Base-by-base conservation (phyloP, 2,113 vertebrate species). In the Archilochus colubris region DNA sequence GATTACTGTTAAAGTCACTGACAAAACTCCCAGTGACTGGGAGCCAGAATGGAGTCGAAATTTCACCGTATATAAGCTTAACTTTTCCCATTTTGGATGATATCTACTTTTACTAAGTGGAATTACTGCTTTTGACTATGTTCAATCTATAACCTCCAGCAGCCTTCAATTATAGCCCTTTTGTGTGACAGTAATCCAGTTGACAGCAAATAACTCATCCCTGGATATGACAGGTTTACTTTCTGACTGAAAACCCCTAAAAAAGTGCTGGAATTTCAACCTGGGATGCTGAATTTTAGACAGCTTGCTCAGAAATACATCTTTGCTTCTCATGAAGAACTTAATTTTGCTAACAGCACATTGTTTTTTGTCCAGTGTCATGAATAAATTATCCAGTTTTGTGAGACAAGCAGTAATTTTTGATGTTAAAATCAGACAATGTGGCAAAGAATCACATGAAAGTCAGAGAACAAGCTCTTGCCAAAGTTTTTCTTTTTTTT, bases 81-180 rank as follows among this genome's bases (percentile, higher is more conserved):
- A 63, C 69, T 92, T 94, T 90, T 86, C 88, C 93, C 80, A 61
- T 63, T 92, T 92, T 83, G 91, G 94, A 33, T 63, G 72, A 77
- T 93, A 88, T 69, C 80, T 96, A 36, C 70, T 93, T 94, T 93
- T 92, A 86, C 83, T 92, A 96, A 95, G 76, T 93, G 88, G 76
- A 90, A 77, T 84, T 83, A 92, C 62, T 92, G 54, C 77, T 88
- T 94, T 86, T 95, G 91, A 86, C 86, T 94, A 88, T 61, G 91
- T 93, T 89, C 91, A 83, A 57, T 81, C 64, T 91, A 44, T 23
- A 90, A 44, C 63, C 59, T 89, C 79, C 93, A 54, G 61, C 89
- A 94, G 57, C 69, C 69, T 86, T 88, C 87, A 86, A 44, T 95
- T 94, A 93, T 27, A 91, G 82, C 14, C 33, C 48, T 68, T 88